Base-by-base conservation (phyloP, 2,797 vertebrate genomes). In the Mallotus villosus region DNA sequence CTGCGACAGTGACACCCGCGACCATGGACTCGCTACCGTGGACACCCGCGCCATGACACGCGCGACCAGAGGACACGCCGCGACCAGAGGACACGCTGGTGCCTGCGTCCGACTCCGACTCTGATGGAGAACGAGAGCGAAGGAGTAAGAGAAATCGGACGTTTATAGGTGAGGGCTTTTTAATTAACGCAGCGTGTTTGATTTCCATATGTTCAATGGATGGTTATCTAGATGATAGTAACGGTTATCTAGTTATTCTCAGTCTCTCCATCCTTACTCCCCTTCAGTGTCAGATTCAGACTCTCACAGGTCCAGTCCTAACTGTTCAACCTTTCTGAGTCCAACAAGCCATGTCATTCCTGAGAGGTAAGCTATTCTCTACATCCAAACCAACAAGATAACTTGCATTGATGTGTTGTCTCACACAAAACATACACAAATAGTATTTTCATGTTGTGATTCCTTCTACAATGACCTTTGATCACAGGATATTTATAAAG, bases 81-180 rank as follows among this genome's bases (percentile, higher is more conserved):
- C 83, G 86, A 63, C 83, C 86, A 60, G 74, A 91, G 59, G 78
- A 65, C 27, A 90, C 81, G 14, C 85, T 96, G 83, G 95, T 93
- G 61, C 90, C 92, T 62, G 94, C 95, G 77, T 96, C 95, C 4
- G 95, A 95, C 62, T 94, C 91, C 0, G 95, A 96, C 68, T 91
- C 91, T 16, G 94, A 94, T n/a, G 86, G 72, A 62, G 90, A 91
- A 55, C 71, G 17, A 74, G 63, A 25, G n/a, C 57, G 64, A 67
- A 19, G 9, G 67, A 75, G 49, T 68, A 76, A 80, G 21, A 73
- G 73, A 72, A 67, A 60, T 49, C 65, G 2, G 29, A 87, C 77
- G 27, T 79, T 25, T 86, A 90, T 92, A 85, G 74, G 78, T 81
- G 25, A 58, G 75, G 41, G 0, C 1, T 51, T 14, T 51, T 19